Percentiles rank a stretch among this genome's conserved stretches.
phyloP scores from a whole-genome alignment of 2,888 invertebrate species.

The Agrochola macilenta region DNA sequence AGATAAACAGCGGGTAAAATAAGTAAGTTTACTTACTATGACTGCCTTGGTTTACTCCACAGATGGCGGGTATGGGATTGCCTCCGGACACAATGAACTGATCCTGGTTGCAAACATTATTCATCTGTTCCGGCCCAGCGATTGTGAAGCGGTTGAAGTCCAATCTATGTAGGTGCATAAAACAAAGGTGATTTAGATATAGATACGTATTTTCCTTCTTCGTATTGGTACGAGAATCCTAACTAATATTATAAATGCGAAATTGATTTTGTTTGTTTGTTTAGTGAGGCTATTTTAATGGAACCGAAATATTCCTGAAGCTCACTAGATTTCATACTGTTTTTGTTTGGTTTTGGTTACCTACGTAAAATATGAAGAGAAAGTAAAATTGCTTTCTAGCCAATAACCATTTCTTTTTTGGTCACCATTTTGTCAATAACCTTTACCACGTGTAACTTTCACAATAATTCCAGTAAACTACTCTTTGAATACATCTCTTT shows the following conservation, averaged over 20 bases:
- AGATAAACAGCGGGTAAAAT: neutral
- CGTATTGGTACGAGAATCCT: neutral
- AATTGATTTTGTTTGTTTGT: too few species aligned
- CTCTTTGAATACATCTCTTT: neutral
- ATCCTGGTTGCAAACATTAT: constrained; percentile 95
- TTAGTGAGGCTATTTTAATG: neutral
- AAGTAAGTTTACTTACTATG: constrained; percentile 91
- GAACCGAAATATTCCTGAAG: neutral
- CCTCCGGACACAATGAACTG: constrained; percentile 96
- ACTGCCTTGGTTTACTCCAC: constrained; percentile 95
- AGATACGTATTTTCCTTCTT: neutral
- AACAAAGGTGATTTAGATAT: neutral
- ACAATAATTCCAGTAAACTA: neutral
- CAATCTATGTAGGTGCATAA: constrained; percentile 86
- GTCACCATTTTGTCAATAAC: neutral
- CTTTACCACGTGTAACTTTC: neutral
- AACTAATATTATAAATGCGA: too few species aligned
- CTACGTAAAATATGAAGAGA: neutral
- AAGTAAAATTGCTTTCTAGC: neutral
- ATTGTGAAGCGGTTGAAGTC: constrained; percentile 95
- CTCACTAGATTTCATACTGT: neutral
- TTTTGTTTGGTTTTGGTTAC: neutral
- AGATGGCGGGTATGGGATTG: constrained; percentile 94
- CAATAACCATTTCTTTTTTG: neutral
- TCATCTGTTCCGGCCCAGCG: constrained; percentile 93